These are phyloP conservation scores for Cyprinodon brontotheroides DNA, from an alignment of 2,113 vertebrate genomes.

Conservation along the genomic window DNA sequence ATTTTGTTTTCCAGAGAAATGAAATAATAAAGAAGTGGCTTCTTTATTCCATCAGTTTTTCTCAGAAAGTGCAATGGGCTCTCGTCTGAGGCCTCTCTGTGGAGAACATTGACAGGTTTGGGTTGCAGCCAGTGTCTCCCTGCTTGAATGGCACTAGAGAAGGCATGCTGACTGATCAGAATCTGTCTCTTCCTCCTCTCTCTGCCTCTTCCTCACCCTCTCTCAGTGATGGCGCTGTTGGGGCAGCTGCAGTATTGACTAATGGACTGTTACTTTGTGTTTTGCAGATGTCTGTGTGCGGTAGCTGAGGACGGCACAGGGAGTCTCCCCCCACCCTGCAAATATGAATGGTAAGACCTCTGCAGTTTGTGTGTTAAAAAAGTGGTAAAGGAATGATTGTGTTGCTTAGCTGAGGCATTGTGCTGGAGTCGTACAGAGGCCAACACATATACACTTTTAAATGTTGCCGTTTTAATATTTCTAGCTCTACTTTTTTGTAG, in stretches of 20 bases:
- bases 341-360: constrained; percentile 75
- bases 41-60: background rate
- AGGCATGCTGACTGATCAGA: constrained; percentile 73
- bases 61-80: constrained; percentile 24
- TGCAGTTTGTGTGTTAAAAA: constrained; percentile 21
- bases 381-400: background rate
- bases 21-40: background rate
- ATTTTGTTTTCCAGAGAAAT: background rate
- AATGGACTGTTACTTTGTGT: constrained; percentile 66
- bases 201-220: constrained; percentile 17
- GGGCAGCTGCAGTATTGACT: constrained; percentile 67
- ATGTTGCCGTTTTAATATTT: constrained; percentile 2
- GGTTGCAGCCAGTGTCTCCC: constrained; percentile 50
- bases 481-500: background rate
- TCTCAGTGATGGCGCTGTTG: constrained; percentile 40
- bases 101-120: constrained; percentile 57
- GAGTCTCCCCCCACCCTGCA: constrained; percentile 60
- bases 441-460: constrained; percentile 9
- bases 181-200: constrained; percentile 30
- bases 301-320: constrained; percentile 62
- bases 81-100: constrained; percentile 26
- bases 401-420: background rate
- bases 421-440: constrained; percentile 16
- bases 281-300: constrained; percentile 70
- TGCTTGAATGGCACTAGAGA: constrained; percentile 64